Conservation (phyloP, 2,888 invertebrate species). For the Corythucha ciliata region DNA sequence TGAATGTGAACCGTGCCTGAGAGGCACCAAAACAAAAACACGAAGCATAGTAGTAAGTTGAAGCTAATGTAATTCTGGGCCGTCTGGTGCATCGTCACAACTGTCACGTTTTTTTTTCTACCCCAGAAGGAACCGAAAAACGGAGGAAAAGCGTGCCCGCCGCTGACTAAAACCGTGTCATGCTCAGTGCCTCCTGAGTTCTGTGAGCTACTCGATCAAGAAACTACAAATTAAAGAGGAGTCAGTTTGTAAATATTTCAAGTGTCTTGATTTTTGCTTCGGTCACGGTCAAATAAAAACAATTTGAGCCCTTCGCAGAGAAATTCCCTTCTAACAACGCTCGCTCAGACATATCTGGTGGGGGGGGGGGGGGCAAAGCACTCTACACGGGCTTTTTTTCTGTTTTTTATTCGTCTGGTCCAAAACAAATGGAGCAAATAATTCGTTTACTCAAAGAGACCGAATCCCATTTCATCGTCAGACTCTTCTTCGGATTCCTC, state of each 20-base stretch:
- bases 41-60: constrained; percentile 28
- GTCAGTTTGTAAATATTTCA: no score
- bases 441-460: constrained; percentile 62
- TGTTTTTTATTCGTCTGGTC: constrained; percentile 17
- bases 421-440: constrained; percentile 8
- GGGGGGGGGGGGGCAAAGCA: no score
- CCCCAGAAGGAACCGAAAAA: constrained; percentile 49
- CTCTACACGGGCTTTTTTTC: no score
- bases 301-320: no score
- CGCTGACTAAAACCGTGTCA: constrained; percentile 20
- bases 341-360: no score
- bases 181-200: constrained; percentile 26
- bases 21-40: constrained; percentile 44
- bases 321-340: no score
- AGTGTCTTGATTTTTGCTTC: no score
- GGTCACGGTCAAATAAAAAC: no score
- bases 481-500: constrained; percentile 78
- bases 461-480: constrained; percentile 97
- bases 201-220: constrained; percentile 15
- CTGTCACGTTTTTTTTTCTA: no score
- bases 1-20: constrained; percentile 67
- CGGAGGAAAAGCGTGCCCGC: constrained; percentile 56
- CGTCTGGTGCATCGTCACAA: no score
- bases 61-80: background rate
- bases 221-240: no score